Conservation (phyloP, 2,888 invertebrate species). For the Agapetus fuscipes region DNA sequence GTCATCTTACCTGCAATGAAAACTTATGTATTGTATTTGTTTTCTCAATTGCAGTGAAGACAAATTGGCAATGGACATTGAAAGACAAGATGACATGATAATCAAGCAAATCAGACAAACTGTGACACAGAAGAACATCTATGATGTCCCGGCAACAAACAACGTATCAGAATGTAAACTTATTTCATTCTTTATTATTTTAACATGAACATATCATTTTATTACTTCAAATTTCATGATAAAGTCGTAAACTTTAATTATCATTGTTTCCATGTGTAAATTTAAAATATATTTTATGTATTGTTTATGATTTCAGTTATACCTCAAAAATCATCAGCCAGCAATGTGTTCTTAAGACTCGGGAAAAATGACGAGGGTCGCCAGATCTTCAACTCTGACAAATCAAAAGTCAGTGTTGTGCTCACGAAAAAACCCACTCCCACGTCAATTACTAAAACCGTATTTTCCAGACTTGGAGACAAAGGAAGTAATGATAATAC, state of each 20-base stretch:
- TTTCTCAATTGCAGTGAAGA: too few relatives aligned
- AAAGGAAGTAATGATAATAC: conserved; percentile 26
- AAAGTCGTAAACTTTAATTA: too few relatives aligned
- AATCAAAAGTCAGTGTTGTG: conserved; percentile 21
- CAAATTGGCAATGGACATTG: background rate
- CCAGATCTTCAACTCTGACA: too few relatives aligned
- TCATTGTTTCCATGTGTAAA: too few relatives aligned
- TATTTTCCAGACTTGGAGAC: conserved; percentile 35
- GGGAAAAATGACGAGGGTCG: conserved; percentile 25
- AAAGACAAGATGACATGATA: background rate
- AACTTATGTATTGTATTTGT: too few relatives aligned
- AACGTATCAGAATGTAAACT: background rate
- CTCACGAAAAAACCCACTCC: background rate
- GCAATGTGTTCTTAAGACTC: conserved; percentile 37
- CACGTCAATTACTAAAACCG: conserved; percentile 28
- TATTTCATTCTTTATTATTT: too few relatives aligned
- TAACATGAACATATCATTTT: too few relatives aligned
- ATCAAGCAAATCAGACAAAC: conserved; percentile 4
- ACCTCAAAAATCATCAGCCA: conserved; percentile 22
- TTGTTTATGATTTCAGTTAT: conserved; percentile 14
- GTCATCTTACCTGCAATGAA: too few relatives aligned
- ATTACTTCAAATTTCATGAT: too few relatives aligned
- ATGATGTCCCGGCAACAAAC: background rate
- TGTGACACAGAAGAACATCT: conserved; percentile 4
- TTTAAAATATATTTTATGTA: background rate